These are phyloP conservation scores for Timandra comae DNA, from an alignment of 2,888 invertebrate species.

Conservation along the genomic window DNA sequence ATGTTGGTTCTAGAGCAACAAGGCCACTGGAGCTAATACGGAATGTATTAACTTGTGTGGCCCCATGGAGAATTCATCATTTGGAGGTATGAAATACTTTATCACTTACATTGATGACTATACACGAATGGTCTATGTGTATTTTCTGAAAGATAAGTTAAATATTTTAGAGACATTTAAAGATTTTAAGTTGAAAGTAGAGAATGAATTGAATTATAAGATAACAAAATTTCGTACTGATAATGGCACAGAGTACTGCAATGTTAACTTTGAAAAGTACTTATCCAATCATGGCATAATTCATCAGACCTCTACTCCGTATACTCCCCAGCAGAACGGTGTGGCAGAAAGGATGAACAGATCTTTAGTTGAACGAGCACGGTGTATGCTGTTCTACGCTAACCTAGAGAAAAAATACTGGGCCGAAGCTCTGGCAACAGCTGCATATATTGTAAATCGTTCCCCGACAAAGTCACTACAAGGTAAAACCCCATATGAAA, in stretches of 20 bases:
- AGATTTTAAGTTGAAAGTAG: conserved; percentile 15
- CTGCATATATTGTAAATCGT: conserved; percentile 16
- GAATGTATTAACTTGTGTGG: conserved; percentile 16
- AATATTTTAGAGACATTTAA: conserved; percentile 9
- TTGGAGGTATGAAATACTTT: conserved; percentile 20
- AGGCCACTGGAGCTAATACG: conserved; percentile 11
- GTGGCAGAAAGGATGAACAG: conserved; percentile 29
- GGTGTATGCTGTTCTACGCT: conserved; percentile 19
- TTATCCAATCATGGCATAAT: conserved; percentile 24
- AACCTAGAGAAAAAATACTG: conserved; percentile 13
- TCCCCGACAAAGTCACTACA: conserved; percentile 6
- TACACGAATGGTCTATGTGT: conserved; percentile 12
- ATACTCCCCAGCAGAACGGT: conserved; percentile 36
- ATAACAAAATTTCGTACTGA: conserved; percentile 17
- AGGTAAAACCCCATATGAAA: conserved; percentile 7
- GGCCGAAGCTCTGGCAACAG: conserved; percentile 20
- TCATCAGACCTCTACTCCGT: conserved; percentile 26
- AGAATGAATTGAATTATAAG: conserved; percentile 12
- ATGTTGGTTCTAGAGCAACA: conserved; percentile 14
- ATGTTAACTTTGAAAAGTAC: conserved; percentile 11
- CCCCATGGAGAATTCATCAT: conserved; percentile 19
- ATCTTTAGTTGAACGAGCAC: conserved; percentile 19
- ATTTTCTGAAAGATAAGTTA: too few species aligned
- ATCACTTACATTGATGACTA: conserved; percentile 21
- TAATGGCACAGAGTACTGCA: conserved; percentile 20